Evolutionary conservation across 2,113 vertebrate species (phyloP).

Genomic region (Misgurnus mizolepis): DNA sequence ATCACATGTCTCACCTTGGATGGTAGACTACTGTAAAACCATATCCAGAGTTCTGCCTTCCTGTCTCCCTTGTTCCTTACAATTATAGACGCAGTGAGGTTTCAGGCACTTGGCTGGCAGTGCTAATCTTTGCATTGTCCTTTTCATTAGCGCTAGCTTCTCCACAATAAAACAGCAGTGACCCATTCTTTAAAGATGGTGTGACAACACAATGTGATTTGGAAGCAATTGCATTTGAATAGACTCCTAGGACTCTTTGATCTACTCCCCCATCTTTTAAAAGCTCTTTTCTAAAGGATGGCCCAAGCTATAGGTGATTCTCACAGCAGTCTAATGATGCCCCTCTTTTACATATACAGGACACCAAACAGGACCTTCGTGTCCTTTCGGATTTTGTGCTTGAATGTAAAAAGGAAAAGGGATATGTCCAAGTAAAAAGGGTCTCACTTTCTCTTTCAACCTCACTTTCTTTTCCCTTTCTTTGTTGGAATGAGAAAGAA

Average conservation of each 20-base stretch:
- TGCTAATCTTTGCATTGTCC: conserved; percentile 84
- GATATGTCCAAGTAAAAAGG: conserved; percentile 32
- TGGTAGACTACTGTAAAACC: conserved; percentile 64
- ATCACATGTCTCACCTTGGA: conserved; percentile 60
- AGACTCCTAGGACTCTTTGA: conserved; percentile 80
- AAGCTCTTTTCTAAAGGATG: conserved; percentile 55
- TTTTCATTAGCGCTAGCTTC: conserved; percentile 84
- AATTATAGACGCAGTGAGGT: conserved; percentile 83
- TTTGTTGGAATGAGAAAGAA: conserved; percentile 13
- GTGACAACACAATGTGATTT: conserved; percentile 79
- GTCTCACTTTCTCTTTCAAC: neutral
- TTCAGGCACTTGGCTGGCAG: conserved; percentile 82
- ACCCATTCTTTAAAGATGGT: conserved; percentile 79
- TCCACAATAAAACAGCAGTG: conserved; percentile 79
- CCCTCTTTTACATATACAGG: conserved; percentile 45
- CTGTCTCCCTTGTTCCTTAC: conserved; percentile 78
- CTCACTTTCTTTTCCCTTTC: conserved; percentile 22
- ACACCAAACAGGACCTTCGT: conserved; percentile 64
- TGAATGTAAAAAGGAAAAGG: conserved; percentile 25
- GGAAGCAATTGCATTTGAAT: conserved; percentile 82
- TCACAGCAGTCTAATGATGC: conserved; percentile 57
- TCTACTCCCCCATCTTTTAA: conserved; percentile 64
- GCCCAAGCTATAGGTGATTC: conserved; percentile 67
- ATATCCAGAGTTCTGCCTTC: conserved; percentile 66
- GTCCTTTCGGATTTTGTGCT: conserved; percentile 41